Evolutionary conservation across 2,888 invertebrate species (phyloP).

Genomic region (Vesta saturnalis): DNA sequence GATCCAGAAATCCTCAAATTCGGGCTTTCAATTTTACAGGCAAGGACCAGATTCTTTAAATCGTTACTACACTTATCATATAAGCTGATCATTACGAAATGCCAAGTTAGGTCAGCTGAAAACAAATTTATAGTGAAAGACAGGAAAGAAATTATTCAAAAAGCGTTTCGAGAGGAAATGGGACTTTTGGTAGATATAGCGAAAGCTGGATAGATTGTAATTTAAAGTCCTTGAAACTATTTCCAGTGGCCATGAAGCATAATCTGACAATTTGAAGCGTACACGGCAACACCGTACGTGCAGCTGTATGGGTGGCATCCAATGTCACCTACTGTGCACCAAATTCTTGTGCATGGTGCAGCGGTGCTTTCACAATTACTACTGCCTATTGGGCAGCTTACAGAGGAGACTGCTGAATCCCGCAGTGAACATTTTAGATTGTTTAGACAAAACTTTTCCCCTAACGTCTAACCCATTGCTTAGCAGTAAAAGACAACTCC

Average conservation of each 20-base stretch:
- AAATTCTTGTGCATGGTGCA: slow-evolving; percentile 4
- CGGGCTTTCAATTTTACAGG: slow-evolving; percentile 49
- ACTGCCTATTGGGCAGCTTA: not conserved
- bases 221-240: slow-evolving; percentile 26
- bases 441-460: not conserved
- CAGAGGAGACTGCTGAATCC: not conserved
- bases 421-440: not conserved
- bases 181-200: slow-evolving; percentile 38
- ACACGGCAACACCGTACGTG: slow-evolving; percentile 49
- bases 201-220: slow-evolving; percentile 23
- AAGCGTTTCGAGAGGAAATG: slow-evolving; percentile 21
- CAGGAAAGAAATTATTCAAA: slow-evolving; percentile 32
- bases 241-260: slow-evolving; percentile 35
- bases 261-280: slow-evolving; percentile 38
- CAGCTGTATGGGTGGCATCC: slow-evolving; percentile 47
- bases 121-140: not conserved
- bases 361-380: not conserved
- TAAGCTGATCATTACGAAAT: slow-evolving; percentile 50
- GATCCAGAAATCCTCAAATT: slow-evolving; percentile 45
- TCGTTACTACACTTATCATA: slow-evolving; percentile 51
- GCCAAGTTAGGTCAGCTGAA: slow-evolving; percentile 37
- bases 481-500: not conserved
- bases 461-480: not conserved
- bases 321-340: not conserved
- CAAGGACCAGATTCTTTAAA: slow-evolving; percentile 50